These are phyloP conservation scores for Catalaphyllia jardinei DNA, from an alignment of 64 coral and sea anemone genomes.

Conservation along the genomic window DNA sequence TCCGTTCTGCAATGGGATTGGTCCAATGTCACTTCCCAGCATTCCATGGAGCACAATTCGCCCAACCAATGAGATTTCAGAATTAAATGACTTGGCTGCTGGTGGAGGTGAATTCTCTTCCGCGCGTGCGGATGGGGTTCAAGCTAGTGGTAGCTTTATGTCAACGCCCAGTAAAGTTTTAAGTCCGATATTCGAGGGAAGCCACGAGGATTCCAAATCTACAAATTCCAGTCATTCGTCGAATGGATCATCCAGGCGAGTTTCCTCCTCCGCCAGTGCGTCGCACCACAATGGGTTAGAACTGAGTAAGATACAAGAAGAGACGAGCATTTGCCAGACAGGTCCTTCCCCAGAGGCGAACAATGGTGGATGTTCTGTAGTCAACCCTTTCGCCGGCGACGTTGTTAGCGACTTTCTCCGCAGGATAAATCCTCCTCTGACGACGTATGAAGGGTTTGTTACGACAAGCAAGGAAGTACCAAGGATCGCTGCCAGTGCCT, in stretches of 20 bases:
- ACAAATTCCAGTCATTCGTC: slow-evolving; percentile 56
- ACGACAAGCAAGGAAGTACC: slow-evolving; percentile 57
- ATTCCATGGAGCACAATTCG: slow-evolving; percentile 74
- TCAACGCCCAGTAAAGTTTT: slow-evolving; percentile 78
- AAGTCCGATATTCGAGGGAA: slow-evolving; percentile 95
- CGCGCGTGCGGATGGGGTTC: background rate
- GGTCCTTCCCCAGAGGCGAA: background rate
- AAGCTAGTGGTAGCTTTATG: slow-evolving; percentile 42
- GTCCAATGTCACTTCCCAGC: slow-evolving; percentile 42
- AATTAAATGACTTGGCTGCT: slow-evolving; percentile 24
- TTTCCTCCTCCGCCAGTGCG: slow-evolving; percentile 37
- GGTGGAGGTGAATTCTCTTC: background rate
- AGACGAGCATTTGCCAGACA: slow-evolving; percentile 1
- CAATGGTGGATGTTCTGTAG: slow-evolving; percentile 42
- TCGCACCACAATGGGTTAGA: slow-evolving; percentile 36
- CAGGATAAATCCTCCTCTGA: slow-evolving; percentile 42
- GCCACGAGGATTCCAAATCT: slow-evolving; percentile 87
- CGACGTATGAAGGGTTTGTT: slow-evolving; percentile 62
- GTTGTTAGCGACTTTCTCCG: slow-evolving; percentile 52
- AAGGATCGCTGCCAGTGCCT: slow-evolving; percentile 55
- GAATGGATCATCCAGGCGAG: slow-evolving; percentile 40
- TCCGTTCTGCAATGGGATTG: slow-evolving; percentile 45
- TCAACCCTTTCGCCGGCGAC: slow-evolving; percentile 86
- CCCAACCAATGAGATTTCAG: slow-evolving; percentile 30
- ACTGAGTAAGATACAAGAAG: slow-evolving; percentile 41